These are phyloP conservation scores for Beris chalybata DNA, from an alignment of 2,888 invertebrate species.

Conservation along the genomic window DNA sequence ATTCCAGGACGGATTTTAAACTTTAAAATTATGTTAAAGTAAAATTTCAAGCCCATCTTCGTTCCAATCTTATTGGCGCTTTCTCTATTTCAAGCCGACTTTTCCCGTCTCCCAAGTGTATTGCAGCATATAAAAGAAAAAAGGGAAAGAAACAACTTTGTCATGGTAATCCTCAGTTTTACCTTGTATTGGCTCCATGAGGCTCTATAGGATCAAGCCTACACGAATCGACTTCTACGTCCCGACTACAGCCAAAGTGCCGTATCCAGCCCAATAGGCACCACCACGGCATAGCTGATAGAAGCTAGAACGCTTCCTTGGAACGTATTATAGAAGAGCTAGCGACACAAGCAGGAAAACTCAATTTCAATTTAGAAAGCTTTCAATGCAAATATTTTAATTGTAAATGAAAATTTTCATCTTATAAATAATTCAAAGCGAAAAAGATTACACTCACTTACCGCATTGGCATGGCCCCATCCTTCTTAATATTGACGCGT, in stretches of 20 bases:
- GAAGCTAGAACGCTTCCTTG: background rate
- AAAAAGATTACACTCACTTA: constrained; percentile 17
- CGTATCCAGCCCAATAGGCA: background rate
- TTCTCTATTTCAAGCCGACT: too few relatives aligned
- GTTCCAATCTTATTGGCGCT: too few relatives aligned
- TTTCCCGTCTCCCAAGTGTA: too few relatives aligned
- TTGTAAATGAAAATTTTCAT: constrained; percentile 24
- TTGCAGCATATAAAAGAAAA: too few relatives aligned
- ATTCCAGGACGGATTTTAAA: background rate
- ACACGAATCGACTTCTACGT: background rate
- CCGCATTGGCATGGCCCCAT: background rate
- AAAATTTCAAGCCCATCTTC: background rate
- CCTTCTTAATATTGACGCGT: background rate
- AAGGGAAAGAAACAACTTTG: constrained; percentile 4
- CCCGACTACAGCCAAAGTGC: background rate
- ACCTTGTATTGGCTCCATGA: constrained; percentile 21
- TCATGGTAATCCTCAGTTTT: constrained; percentile 20
- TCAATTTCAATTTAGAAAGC: constrained; percentile 15
- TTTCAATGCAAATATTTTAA: constrained; percentile 24
- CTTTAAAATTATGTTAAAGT: constrained; percentile 14
- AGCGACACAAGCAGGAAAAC: background rate
- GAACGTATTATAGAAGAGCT: background rate
- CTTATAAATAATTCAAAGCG: constrained; percentile 23
- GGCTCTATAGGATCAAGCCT: constrained; percentile 18
- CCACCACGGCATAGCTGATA: background rate